Percentiles rank a stretch among this genome's conserved stretches.
Evolutionary conservation across 2,888 invertebrate species (phyloP).

Genomic region (Stratiomys singularior): DNA sequence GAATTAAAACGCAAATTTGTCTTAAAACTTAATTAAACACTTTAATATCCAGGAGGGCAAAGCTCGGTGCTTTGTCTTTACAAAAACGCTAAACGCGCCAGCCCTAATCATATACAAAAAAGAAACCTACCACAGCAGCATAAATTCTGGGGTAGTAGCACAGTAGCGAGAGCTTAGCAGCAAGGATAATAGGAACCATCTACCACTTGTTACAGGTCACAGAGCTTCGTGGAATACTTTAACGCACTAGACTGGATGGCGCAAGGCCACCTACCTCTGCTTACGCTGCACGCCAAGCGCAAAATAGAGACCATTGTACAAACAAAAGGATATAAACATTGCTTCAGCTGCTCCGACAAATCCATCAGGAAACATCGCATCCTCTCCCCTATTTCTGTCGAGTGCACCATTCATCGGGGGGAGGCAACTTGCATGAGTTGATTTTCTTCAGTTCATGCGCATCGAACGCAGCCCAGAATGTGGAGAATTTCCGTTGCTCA

Average conservation of each 20-base stretch:
- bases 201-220: slow-evolving; percentile 46
- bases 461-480: slow-evolving; percentile 29
- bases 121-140: neutral
- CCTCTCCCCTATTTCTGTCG: neutral
- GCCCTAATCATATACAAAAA: too few relatives aligned
- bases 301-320: neutral
- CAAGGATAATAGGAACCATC: neutral
- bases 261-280: slow-evolving; percentile 1
- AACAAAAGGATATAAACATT: neutral
- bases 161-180: neutral
- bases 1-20: too few relatives aligned
- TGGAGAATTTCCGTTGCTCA: slow-evolving; percentile 3
- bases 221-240: neutral
- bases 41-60: neutral
- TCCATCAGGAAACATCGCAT: slow-evolving; percentile 31
- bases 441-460: neutral
- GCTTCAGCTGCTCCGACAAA: neutral
- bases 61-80: neutral
- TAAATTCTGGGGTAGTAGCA: slow-evolving; percentile 6
- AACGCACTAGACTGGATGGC: slow-evolving; percentile 27
- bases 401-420: too few relatives aligned
- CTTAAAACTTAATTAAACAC: too few relatives aligned
- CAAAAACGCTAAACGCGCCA: too few relatives aligned
- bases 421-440: too few relatives aligned
- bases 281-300: neutral